Base-by-base conservation (phyloP, 2,797 vertebrate species). In the Epinephelus malabaricus region DNA sequence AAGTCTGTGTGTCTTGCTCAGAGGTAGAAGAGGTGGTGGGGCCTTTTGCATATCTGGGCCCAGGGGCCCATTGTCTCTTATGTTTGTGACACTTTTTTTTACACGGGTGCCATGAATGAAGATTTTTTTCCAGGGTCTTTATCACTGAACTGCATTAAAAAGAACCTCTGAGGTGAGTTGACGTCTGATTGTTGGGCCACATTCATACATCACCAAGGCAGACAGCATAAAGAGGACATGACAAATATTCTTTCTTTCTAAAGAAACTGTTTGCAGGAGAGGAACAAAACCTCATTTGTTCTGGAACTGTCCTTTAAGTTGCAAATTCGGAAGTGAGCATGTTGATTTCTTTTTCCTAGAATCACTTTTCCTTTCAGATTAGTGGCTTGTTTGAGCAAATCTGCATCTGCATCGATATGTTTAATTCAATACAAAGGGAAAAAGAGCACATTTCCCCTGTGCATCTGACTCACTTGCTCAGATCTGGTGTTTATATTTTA, bases 401-500 rank as follows among this genome's bases (percentile, higher is more conserved):
- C 54, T 82, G 65, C 21, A 69, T 50, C 19, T 78, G 62, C 38
- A 77, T 56, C 6, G 7, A 43, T 46, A 73, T 27, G 23, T 78
- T 73, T 76, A 73, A 83, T 45, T 83, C 56, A 83, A 62, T 62
- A 77, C 30, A 75, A 70, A 59, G 51, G 19, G 54, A 73, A 61
- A 43, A 46, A 50, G 7, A 64, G 21, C 14, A 43, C 6, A 49
- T 45, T 54, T 81, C 49, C 49, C 40, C 46, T 30, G 47, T 55
- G 74, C 51, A 78, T 85, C 54, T 54, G 58, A 83, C 66, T 85
- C 61, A 61, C 68, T 79, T 40, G 38, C 62, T 86, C 50, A 55
- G 73, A 75, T 89, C 73, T 84, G 30, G 73, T 88, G 88, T 90
- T 91, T 88, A 84, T 77, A 58, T 82, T 74, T 67, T 45, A 69